Evolutionary conservation across 2,888 invertebrate genomes (phyloP).

Genomic region (Antheraea assamensis): DNA sequence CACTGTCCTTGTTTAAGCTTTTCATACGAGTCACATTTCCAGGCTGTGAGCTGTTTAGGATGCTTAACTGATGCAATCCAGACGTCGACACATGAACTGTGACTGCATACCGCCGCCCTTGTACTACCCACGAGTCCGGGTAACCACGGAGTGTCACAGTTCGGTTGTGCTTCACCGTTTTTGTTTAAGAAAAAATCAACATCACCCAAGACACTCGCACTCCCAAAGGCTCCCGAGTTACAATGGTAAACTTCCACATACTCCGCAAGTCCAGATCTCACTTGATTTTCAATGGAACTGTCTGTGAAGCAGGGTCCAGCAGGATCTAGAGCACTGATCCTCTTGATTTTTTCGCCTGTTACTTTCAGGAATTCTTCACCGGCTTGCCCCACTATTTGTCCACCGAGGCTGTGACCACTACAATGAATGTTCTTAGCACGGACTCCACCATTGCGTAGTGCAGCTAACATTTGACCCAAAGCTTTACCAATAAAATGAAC

Average conservation of each 20-base stretch:
- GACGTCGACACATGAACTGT: slow-evolving; percentile 63
- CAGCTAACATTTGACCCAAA: slow-evolving; percentile 56
- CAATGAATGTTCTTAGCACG: slow-evolving; percentile 64
- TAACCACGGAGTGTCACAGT: slow-evolving; percentile 68
- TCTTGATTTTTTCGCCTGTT: slow-evolving; percentile 56
- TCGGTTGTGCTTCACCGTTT: slow-evolving; percentile 80
- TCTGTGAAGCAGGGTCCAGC: slow-evolving; percentile 74
- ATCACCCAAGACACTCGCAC: slow-evolving; percentile 76
- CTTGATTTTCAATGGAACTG: slow-evolving; percentile 63
- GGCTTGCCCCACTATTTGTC: slow-evolving; percentile 65
- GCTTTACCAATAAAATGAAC: slow-evolving; percentile 70
- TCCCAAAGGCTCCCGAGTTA: slow-evolving; percentile 79
- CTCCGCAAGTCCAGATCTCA: slow-evolving; percentile 79
- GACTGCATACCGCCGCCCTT: slow-evolving; percentile 68
- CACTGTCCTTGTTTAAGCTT: slow-evolving; percentile 47
- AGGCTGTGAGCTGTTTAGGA: slow-evolving; percentile 49
- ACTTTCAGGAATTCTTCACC: slow-evolving; percentile 55
- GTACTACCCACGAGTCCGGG: slow-evolving; percentile 64
- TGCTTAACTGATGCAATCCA: slow-evolving; percentile 64
- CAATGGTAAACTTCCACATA: slow-evolving; percentile 84
- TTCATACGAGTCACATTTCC: slow-evolving; percentile 46
- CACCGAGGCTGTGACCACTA: slow-evolving; percentile 71
- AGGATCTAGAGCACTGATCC: slow-evolving; percentile 70
- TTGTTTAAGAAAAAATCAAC: slow-evolving; percentile 84
- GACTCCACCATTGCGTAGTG: slow-evolving; percentile 53